Evolutionary conservation across 2,797 vertebrate species (phyloP).

Genomic region (Lemur catta): DNA sequence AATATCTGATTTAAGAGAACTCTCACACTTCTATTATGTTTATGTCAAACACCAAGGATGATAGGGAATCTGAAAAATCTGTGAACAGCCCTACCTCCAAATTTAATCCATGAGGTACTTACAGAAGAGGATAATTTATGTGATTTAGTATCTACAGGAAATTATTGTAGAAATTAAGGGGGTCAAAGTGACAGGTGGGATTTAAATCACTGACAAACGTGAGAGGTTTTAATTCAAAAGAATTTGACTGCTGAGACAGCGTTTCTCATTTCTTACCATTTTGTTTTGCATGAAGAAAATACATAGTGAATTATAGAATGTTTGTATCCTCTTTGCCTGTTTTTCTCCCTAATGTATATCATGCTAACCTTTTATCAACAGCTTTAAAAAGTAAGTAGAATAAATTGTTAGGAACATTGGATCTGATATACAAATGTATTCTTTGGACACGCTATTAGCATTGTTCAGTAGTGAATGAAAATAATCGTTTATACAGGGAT

Average conservation of each 20-base stretch:
- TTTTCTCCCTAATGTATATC: neutral
- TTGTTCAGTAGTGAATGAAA: conserved; percentile 28
- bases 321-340: neutral
- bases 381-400: neutral
- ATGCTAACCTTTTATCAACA: neutral
- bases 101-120: neutral
- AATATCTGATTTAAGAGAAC: neutral
- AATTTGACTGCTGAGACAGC: neutral
- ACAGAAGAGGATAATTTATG: neutral
- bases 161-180: neutral
- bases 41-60: neutral
- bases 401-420: neutral
- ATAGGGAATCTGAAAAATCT: neutral
- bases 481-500: neutral
- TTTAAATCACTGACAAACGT: conserved; percentile 9
- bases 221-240: neutral
- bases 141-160: neutral
- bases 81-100: conserved; percentile 1
- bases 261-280: neutral
- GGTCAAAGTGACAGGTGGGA: neutral
- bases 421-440: neutral
- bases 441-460: neutral
- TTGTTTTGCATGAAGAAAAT: neutral
- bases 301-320: neutral
- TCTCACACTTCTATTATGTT: conserved; percentile 5